Percentiles rank a stretch among this genome's conserved stretches.
These are phyloP conservation scores for Parauchenoglanis ngamensis DNA, from an alignment of 2,797 vertebrate genomes.

Conservation along the genomic window DNA sequence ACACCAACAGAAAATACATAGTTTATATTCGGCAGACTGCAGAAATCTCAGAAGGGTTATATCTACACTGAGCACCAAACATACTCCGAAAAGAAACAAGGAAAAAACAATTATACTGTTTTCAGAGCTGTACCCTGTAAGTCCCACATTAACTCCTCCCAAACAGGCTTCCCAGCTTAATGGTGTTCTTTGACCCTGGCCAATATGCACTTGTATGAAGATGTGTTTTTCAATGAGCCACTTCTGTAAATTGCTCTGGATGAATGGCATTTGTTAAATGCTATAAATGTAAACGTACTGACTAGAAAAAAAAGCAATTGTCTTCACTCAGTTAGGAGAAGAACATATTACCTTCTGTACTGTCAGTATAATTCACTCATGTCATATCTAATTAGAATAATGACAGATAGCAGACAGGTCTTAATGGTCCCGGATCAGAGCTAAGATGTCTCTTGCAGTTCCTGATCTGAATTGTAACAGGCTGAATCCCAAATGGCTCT, in stretches of 20 bases:
- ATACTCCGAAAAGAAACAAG: background rate
- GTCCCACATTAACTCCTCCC: background rate
- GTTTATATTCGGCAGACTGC: background rate
- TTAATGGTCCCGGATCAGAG: background rate
- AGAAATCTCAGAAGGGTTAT: background rate
- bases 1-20: conserved; percentile 22
- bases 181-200: background rate
- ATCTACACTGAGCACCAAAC: background rate
- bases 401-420: background rate
- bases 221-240: background rate
- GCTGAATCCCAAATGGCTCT: background rate
- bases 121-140: background rate
- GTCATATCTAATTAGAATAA: conserved; percentile 5
- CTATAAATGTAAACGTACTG: background rate
- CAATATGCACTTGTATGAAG: background rate
- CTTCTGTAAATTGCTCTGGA: background rate
- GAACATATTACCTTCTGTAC: background rate
- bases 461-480: background rate
- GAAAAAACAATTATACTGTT: background rate
- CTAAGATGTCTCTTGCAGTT: conserved; percentile 1
- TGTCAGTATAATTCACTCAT: background rate
- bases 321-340: background rate
- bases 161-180: background rate
- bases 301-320: background rate
- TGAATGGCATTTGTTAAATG: background rate